phyloP scores from a whole-genome alignment of 2,797 vertebrate genomes.

The Urophycis tenuis region DNA sequence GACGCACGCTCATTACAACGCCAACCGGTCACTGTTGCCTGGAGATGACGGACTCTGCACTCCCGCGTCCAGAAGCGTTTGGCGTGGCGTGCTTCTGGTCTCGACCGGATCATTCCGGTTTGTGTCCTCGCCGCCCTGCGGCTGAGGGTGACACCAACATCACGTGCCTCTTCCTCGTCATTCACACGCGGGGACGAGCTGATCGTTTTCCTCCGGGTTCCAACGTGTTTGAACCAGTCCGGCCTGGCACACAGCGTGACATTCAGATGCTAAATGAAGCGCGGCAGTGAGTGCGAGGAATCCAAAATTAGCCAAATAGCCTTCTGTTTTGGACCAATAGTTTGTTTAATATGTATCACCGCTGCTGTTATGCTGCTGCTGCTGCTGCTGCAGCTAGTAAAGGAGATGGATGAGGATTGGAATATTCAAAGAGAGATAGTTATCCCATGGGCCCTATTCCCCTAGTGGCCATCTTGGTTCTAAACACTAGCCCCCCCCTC shows the following conservation, averaged over 20 bases:
- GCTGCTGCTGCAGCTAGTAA: no score
- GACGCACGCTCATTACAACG: no score
- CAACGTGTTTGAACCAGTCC: slow-evolving; percentile 49
- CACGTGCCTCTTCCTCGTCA: background rate
- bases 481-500: no score
- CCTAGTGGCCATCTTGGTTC: background rate
- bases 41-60: background rate
- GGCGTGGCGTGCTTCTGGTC: background rate
- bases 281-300: slow-evolving; percentile 58
- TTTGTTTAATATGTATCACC: background rate
- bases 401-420: background rate
- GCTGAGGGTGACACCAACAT: no score
- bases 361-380: no score
- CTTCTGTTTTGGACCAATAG: background rate
- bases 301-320: slow-evolving; percentile 28
- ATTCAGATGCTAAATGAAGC: slow-evolving; percentile 66
- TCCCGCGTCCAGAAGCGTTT: background rate
- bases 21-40: no score
- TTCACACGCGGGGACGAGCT: no score
- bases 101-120: background rate
- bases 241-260: slow-evolving; percentile 38
- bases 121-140: background rate
- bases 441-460: no score
- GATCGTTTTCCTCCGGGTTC: slow-evolving; percentile 60
- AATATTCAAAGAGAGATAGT: no score